Evolutionary conservation across 2,797 vertebrate species (phyloP), one percentile per base, ranked within the genome.

Genomic region (Mus minutoides): DNA sequence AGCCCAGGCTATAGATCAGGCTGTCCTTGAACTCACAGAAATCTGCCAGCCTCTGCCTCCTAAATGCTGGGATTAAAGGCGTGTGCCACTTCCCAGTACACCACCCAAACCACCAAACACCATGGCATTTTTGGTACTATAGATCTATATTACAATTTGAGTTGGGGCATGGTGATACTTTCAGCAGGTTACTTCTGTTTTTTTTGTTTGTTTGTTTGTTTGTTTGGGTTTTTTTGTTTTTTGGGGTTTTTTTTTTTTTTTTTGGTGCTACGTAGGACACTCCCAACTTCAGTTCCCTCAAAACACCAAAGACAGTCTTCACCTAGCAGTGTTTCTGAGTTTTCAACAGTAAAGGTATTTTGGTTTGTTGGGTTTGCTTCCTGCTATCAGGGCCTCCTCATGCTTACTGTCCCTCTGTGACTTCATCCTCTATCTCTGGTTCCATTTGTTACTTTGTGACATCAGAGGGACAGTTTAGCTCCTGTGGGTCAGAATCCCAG

Each of bases 361-460:
- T 69, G 60, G 11, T 14, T 67, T 49, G 29, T n/a, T 85, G 46
- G 43, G 11, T 16, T 85, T 49, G n/a, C 31, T 12, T 0, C 11
- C 37, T 26, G n/a, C 40, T 19, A 0, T 13, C 31, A 9, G 22
- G 17, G 58, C 79, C 56, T 69, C n/a, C 64, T 8, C 6, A 13
- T 56, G 54, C 64, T 40, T 40, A 43, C 12, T 69, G 34, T 54
- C n/a, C 94, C 84, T 97, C 94, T 95, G 49, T 97, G 96, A 96
- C 95, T 91, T 97, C 97, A 97, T 40, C 71, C 37, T 43, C 62
- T n/a, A 46, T 6, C 52, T 31, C 24, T 4, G 40, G 71, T 93
- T 96, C 97, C 60, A 34, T 1, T 71, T 46, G 93, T 80, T 85
- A 22, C 88, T 92, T 73, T 94, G 91, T 97, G 97, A 97, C 86